These are phyloP conservation scores for Euura saliciscinereae DNA, from an alignment of 1,140 invertebrate genomes.

Conservation along the genomic window DNA sequence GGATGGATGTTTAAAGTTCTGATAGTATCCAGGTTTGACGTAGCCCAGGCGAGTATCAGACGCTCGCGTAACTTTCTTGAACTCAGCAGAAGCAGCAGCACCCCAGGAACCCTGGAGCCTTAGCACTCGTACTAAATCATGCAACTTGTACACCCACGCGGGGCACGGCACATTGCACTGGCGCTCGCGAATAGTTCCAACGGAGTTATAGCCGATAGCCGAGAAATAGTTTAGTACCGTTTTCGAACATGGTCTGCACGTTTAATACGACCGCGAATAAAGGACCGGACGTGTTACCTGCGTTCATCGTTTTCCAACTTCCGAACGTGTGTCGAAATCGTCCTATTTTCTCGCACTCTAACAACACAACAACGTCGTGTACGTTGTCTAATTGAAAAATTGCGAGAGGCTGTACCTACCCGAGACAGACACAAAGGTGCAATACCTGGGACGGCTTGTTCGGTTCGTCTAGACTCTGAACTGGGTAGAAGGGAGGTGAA, in stretches of 20 bases:
- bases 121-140: not conserved
- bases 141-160: not conserved
- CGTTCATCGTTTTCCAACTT: too few species aligned
- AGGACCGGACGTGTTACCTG: too few species aligned
- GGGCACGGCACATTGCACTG: not conserved
- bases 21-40: not conserved
- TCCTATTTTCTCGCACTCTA: too few species aligned
- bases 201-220: not conserved
- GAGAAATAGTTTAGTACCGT: conserved; percentile 3
- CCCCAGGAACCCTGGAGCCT: not conserved
- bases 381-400: too few species aligned
- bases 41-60: not conserved
- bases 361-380: too few species aligned
- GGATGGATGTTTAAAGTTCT: not conserved
- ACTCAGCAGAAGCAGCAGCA: not conserved
- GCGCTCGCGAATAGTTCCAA: not conserved
- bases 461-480: too few species aligned
- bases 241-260: not conserved
- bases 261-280: too few species aligned
- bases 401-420: too few species aligned
- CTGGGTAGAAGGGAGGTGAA: too few species aligned
- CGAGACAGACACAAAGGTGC: too few species aligned
- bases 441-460: too few species aligned
- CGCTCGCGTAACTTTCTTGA: not conserved
- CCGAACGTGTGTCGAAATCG: too few species aligned